Percentiles rank a stretch among this genome's conserved stretches.
phyloP scores from a whole-genome alignment of 2,113 vertebrate species.

The Callochromis pleurospilus region DNA sequence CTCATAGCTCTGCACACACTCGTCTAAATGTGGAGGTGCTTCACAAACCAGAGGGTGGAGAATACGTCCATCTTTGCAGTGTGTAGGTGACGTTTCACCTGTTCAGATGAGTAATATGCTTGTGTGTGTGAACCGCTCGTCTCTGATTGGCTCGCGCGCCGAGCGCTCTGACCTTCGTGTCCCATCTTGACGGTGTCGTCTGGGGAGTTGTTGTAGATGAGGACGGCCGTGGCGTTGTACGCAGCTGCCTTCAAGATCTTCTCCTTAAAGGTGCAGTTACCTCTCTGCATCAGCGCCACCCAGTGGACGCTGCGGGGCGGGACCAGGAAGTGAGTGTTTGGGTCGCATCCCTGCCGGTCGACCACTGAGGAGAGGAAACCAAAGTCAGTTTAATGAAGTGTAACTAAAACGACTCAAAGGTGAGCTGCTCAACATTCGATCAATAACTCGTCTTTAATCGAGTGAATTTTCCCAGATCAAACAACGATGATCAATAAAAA shows the following conservation, averaged over 20 bases:
- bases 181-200: conserved; percentile 93
- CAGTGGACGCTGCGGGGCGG: conserved; percentile 88
- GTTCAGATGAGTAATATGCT: neutral
- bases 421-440: neutral
- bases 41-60: neutral
- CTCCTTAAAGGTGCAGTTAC: conserved; percentile 95
- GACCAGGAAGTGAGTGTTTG: conserved; percentile 84
- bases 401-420: neutral
- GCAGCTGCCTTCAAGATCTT: conserved; percentile 91
- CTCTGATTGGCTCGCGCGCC: neutral
- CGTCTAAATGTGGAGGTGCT: neutral
- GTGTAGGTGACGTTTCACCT: neutral
- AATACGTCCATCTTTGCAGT: neutral
- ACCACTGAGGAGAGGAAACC: conserved; percentile 67
- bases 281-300: conserved; percentile 92
- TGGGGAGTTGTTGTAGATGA: conserved; percentile 94
- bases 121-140: neutral
- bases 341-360: conserved; percentile 92
- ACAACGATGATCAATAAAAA: neutral
- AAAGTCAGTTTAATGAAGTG: neutral
- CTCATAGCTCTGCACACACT: neutral
- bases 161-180: conserved; percentile 82
- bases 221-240: conserved; percentile 89
- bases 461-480: neutral
- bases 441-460: neutral